Base-by-base conservation (phyloP, 2,797 vertebrate genomes). In the Xerus rutilus region DNA sequence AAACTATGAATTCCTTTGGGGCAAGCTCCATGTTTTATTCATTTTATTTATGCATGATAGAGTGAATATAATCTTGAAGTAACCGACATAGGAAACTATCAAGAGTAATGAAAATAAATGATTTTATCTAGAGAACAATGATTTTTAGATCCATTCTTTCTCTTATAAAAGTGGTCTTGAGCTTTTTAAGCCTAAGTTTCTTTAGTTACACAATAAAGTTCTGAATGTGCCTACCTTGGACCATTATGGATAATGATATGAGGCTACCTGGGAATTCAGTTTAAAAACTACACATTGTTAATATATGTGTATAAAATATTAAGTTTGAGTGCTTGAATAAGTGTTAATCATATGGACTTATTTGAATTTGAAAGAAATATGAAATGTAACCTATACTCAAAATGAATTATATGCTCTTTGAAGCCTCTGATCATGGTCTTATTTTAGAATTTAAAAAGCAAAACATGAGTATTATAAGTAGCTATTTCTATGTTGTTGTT, bases 291-390 rank as follows among this genome's bases (percentile, higher is more conserved):
- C 4, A 35, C 5, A 18, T 72, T 83, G 15, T 83, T 74, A 45
- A 74, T 52, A 72, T 21, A 85, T 47, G 12, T 84, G 45, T 25
- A 79, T 65, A 67, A 95, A 54, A 65, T 64, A 54, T 4, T 67
- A 67, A 14, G 0, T 65, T 52, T 84, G 67, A 76, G 72, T 81
- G 88, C n/a, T 23, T 59, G 28, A 89, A 35, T 43, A 35, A 52
- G n/a, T 32, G 45, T 59, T 17, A 28, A 39, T 49, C 43, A 82
- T 21, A 54, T 28, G 82, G 74, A 25, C 87, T 85, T 54, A 69
- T 67, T 52, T 95, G 86, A 87, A 78, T 86, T 62, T 76, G 35
- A 96, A 93, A 86, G 62, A 88, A 94, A 85, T 64, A 45, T 20
- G 83, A 91, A 84, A 73, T 8, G 6, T 82, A 39, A 64, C 7